Evolutionary conservation across 2,113 vertebrate species (phyloP), one percentile per base, ranked within the genome.

Genomic region (Noctilio leporinus): DNA sequence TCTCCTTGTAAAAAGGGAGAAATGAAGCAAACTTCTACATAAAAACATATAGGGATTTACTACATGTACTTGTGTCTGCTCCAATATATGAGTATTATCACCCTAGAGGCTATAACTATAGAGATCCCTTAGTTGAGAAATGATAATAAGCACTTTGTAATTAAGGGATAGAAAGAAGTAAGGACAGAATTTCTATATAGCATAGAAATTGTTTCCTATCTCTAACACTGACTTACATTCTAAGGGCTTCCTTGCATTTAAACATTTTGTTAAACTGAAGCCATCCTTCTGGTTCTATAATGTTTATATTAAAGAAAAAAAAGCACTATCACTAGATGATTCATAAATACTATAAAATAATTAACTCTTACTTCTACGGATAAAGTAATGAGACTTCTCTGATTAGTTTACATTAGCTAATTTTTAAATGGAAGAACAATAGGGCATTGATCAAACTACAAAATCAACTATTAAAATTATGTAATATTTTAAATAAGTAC

Each of bases 381-480:
- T 65, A 82, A 40, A 65, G 38, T 38, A 35, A 89, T 47, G 62
- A 92, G n/a, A 67, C 14, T 55, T 65, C 86, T 89, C 3, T 73
- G 84, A n/a, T 33, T 73, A 62, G 17, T 15, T 90, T 55, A n/a
- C 47, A 43, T 43, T 30, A 67, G 75, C 28, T 87, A 26, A 51
- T 49, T 83, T 83, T 89, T 86, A 85, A 96, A 73, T 78, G 53
- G 83, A 84, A 92, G 53, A 82, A 87, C 47, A 88, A 91, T 2
- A 92, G 65, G 20, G 10, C 20, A 91, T 0, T 80, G 28, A 86
- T 72, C 64, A 22, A 89, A 19, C 40, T 76, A 77, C 40, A 89
- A 93, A 96, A 82, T 20, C 45, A 82, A 82, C 35, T 84, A 51
- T 0, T 96, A 51, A 85, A 85, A 72, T 77, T 91, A 89, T 15